These are phyloP conservation scores for Matsumurasca onukii DNA, from an alignment of 1,140 invertebrate genomes.

Conservation along the genomic window DNA sequence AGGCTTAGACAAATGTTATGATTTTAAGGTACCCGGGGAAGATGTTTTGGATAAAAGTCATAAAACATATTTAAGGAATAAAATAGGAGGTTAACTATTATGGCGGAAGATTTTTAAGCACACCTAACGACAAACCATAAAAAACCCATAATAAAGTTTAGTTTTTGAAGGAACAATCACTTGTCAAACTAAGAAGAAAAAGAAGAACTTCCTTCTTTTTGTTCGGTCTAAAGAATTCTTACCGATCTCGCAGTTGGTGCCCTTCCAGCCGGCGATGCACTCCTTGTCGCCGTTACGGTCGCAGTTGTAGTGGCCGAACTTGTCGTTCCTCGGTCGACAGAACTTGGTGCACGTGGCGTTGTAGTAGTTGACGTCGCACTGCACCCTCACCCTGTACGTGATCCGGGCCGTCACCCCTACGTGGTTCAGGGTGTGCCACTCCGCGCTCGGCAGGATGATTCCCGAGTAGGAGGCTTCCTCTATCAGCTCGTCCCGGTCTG, in stretches of 20 bases:
- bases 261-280: constrained; percentile 91
- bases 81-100: too few species aligned
- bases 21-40: too few species aligned
- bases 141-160: too few species aligned
- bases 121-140: too few species aligned
- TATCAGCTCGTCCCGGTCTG: constrained; percentile 59
- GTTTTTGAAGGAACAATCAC: too few species aligned
- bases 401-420: constrained; percentile 71
- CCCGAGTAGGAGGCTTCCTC: constrained; percentile 88
- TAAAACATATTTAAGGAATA: too few species aligned
- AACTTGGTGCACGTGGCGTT: constrained; percentile 92
- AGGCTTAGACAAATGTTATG: too few species aligned
- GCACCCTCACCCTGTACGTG: constrained; percentile 85
- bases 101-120: too few species aligned
- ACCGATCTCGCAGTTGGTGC: constrained; percentile 89
- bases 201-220: too few species aligned
- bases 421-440: constrained; percentile 89
- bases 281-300: constrained; percentile 84
- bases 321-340: constrained; percentile 88
- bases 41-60: too few species aligned
- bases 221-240: too few species aligned
- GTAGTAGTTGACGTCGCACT: constrained; percentile 91
- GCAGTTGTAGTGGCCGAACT: constrained; percentile 93
- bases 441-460: constrained; percentile 81
- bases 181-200: too few species aligned